A percentile compares a stretch with the other conserved stretches of the same genome.
Evolutionary conservation across 2,888 invertebrate genomes (phyloP).

Genomic region (Bibio marci): DNA sequence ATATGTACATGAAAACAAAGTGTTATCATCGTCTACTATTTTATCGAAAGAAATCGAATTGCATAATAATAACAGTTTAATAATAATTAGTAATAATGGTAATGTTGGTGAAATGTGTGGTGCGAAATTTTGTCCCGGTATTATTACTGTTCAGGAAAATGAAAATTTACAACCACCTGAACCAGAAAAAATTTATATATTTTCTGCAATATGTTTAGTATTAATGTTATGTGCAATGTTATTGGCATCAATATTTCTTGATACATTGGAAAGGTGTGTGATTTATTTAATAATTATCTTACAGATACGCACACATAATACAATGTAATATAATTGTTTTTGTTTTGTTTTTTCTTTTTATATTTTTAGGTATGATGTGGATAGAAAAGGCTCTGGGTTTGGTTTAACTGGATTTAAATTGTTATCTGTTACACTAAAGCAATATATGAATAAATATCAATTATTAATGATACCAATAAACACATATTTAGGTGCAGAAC

Average conservation of each 20-base stretch:
- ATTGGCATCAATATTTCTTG: conserved; percentile 61
- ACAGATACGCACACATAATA: no score
- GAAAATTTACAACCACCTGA: conserved; percentile 57
- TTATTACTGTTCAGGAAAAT: conserved; percentile 35
- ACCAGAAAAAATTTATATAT: conserved; percentile 52
- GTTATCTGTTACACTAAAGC: conserved; percentile 58
- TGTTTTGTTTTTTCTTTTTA: neutral
- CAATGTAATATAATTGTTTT: neutral
- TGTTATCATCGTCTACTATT: no score
- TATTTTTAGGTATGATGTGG: conserved; percentile 37
- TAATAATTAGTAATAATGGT: conserved; percentile 22
- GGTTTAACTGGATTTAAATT: conserved; percentile 48
- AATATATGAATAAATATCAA: conserved; percentile 62
- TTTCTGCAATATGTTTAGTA: conserved; percentile 63
- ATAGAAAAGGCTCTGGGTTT: conserved; percentile 37
- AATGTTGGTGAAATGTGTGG: conserved; percentile 47
- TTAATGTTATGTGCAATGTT: conserved; percentile 62
- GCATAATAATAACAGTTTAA: no score
- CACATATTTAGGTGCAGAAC: conserved; percentile 84
- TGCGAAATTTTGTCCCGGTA: conserved; percentile 52
- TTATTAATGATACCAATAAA: conserved; percentile 76
- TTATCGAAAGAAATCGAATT: no score
- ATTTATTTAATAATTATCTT: conserved; percentile 23
- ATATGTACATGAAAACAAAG: no score
- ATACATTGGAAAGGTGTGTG: conserved; percentile 63